Evolutionary conservation across 2,113 vertebrate species (phyloP).

Genomic region (Silurus asotus): DNA sequence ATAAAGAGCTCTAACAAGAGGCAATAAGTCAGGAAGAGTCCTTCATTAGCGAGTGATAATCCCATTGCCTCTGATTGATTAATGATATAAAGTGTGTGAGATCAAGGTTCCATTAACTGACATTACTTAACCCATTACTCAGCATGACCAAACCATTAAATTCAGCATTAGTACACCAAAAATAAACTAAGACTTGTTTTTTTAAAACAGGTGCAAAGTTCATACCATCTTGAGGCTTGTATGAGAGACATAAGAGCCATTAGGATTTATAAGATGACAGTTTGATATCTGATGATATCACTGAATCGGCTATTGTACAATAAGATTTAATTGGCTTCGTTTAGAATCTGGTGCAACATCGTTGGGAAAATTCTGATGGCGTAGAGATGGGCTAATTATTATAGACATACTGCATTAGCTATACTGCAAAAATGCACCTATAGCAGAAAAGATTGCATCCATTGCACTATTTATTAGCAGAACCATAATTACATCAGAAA

Average conservation of each 20-base stretch:
- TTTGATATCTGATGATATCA: not conserved
- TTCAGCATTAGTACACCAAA: not conserved
- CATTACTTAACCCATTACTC: not conserved
- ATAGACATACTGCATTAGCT: not conserved
- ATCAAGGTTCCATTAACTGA: not conserved
- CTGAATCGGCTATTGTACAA: not conserved
- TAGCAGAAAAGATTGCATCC: not conserved
- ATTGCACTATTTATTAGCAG: not conserved
- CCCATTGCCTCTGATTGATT: slow-evolving; percentile 5
- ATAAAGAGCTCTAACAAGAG: slow-evolving; percentile 1
- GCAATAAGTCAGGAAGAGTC: slow-evolving; percentile 3
- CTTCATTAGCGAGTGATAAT: slow-evolving; percentile 9
- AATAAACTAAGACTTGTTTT: not conserved
- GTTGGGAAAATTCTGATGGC: not conserved
- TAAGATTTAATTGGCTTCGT: not conserved
- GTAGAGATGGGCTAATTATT: not conserved
- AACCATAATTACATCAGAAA: not conserved
- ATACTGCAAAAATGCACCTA: not conserved
- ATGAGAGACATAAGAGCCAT: not conserved
- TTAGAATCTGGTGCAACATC: not conserved
- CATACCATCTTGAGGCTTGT: not conserved
- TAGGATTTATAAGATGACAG: not conserved
- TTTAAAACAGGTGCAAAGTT: not conserved
- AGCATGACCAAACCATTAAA: not conserved
- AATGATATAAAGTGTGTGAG: not conserved